Percentiles rank a stretch among this genome's conserved stretches.
Evolutionary conservation across 1,140 invertebrate species (phyloP).

Genomic region (Phymastichus coffea): DNA sequence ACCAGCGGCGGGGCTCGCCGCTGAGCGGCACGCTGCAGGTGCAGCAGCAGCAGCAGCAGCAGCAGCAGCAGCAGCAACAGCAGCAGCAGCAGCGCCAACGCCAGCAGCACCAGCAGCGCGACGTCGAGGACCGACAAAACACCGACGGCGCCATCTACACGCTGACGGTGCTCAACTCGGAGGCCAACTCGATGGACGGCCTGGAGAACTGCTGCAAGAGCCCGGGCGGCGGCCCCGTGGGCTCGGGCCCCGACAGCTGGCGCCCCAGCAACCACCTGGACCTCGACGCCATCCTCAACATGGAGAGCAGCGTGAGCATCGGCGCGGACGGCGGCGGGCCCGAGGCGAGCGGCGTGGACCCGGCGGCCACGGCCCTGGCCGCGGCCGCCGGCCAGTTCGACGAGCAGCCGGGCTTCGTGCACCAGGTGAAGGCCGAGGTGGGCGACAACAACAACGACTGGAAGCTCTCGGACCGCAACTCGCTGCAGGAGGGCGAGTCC

Average conservation of each 20-base stretch:
- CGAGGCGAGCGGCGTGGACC: conserved; percentile 11
- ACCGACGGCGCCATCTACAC: conserved; percentile 63
- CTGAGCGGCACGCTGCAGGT: background rate
- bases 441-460: conserved; percentile 77
- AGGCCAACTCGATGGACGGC: conserved; percentile 58
- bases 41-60: conserved; percentile 35
- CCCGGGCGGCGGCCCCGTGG: conserved; percentile 42
- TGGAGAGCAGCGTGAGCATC: conserved; percentile 42
- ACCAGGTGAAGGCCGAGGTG: conserved; percentile 62
- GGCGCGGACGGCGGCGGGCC: conserved; percentile 25
- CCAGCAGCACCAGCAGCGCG: conserved; percentile 32
- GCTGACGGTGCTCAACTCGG: conserved; percentile 59
- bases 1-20: background rate
- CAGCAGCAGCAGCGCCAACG: conserved; percentile 26
- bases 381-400: conserved; percentile 38
- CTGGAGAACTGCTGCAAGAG: conserved; percentile 55
- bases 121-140: conserved; percentile 53
- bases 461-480: conserved; percentile 72
- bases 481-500: conserved; percentile 58
- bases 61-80: background rate
- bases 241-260: conserved; percentile 44
- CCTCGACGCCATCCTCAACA: conserved; percentile 54
- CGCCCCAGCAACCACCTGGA: conserved; percentile 46
- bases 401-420: conserved; percentile 55
- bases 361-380: background rate